phyloP scores from a whole-genome alignment of 2,113 vertebrate species.

The Merops nubicus region DNA sequence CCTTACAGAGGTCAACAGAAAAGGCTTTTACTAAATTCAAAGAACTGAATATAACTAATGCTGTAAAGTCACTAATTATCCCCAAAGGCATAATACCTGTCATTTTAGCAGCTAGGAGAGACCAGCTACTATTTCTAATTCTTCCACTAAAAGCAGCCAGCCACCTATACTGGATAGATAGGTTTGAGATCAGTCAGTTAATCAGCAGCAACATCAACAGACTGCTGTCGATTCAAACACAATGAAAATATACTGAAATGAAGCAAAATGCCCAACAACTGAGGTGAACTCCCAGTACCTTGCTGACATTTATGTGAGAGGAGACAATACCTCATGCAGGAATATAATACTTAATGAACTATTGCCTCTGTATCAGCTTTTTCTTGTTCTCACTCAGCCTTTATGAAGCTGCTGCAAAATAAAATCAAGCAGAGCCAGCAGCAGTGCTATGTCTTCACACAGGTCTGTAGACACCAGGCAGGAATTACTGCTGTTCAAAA shows the following conservation, averaged over 20 bases:
- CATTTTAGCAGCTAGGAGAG: neutral
- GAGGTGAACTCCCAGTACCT: neutral
- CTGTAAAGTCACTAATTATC: neutral
- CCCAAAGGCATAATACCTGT: neutral
- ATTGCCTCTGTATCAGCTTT: neutral
- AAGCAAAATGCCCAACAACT: neutral
- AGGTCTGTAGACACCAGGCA: neutral
- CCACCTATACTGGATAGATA: neutral
- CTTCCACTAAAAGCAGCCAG: neutral
- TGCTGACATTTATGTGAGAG: neutral
- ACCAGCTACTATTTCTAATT: neutral
- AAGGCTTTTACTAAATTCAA: neutral
- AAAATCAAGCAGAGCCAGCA: neutral
- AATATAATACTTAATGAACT: neutral
- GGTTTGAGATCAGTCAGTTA: neutral
- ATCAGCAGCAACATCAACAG: neutral
- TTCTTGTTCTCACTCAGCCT: neutral
- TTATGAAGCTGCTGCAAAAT: neutral
- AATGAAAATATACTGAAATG: neutral
- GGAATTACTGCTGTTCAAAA: neutral
- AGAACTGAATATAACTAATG: neutral
- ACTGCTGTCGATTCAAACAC: neutral
- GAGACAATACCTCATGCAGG: neutral
- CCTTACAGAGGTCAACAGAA: neutral
- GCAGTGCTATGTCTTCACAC: neutral